phyloP scores from a whole-genome alignment of 35 echinoderm and acorn worm genomes.

The Diadema setosum region DNA sequence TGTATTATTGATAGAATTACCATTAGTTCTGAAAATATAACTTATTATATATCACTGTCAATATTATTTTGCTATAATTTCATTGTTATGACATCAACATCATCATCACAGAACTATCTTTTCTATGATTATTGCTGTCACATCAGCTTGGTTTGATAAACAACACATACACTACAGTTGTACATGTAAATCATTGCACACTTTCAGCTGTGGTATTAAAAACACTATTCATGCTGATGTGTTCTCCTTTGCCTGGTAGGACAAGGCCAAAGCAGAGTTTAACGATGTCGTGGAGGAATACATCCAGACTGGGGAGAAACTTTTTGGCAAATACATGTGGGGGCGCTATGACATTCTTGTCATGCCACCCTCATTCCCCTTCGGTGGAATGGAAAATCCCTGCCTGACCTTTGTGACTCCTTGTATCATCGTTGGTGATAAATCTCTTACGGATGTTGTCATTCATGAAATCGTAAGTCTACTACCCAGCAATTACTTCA shows the following conservation, averaged over 20 bases:
- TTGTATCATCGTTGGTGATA: constrained; percentile 45
- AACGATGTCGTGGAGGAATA: constrained; percentile 66
- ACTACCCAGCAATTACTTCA: not conserved
- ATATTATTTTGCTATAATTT: no score
- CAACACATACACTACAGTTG: no score
- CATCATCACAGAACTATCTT: no score
- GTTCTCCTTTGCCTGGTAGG: not conserved
- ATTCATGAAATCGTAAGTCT: constrained; percentile 87
- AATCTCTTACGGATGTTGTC: constrained; percentile 69
- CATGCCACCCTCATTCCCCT: constrained; percentile 92
- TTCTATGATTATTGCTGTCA: no score
- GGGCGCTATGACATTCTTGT: constrained; percentile 93
- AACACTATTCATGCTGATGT: not conserved
- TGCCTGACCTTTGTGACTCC: constrained; percentile 93
- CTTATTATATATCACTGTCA: no score
- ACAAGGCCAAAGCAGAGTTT: constrained; percentile 51
- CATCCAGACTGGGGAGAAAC: constrained; percentile 57
- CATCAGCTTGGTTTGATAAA: no score
- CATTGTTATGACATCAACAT: no score
- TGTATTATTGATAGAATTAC: no score
- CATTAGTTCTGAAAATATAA: no score
- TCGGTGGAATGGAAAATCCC: constrained; percentile 97
- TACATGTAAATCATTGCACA: no score
- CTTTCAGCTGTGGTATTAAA: no score
- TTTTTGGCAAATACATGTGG: constrained; percentile 85